Evolutionary conservation across 2,888 invertebrate species (phyloP), one percentile per base, ranked within the genome.

Genomic region (Rhopalosiphum nymphaeae): DNA sequence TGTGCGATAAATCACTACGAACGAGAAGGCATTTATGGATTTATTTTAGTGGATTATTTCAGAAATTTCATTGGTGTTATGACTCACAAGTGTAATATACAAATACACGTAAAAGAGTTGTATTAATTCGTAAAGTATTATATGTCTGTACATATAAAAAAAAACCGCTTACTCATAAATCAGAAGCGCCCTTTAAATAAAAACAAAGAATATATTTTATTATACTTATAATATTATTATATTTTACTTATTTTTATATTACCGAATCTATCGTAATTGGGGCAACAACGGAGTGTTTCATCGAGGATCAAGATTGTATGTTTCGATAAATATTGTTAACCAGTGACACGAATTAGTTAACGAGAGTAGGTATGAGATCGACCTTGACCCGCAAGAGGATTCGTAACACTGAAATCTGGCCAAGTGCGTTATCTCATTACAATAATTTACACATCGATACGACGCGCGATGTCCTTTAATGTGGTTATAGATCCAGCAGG

Each of bases 391-490:
- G 84, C 36, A 44, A 36, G 25, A 85, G 42, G 42, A 84, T 85
- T 85, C 36, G 84, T 85, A 85, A 42, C 42, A 85, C 42, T 42
- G 84, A 85, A 85, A 11, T 85, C 10, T 85, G 42, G 84, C 26
- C 25, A 42, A 85, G 42, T 67, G 25, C 67, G 67, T 67, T 42
- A 85, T 85, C 36, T 85, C 84, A 85, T 85, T 85, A 42, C 42
- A 85, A 85, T 85, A 36, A 85, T 85, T 85, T 85, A 85, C 84
- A 42, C 42, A 85, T 85, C 84, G 84, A 11, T 85, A 85, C 42
- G 42, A 85, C 84, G 36, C 42, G 84, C 84, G 42, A 85, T 42
- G 36, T 85, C 42, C 84, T 11, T 42, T 85, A 36, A 42, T 85
- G 84, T 85, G 42, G 84, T 85, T 42, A 26, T 85, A 42, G 42